Evolutionary conservation across 2,113 vertebrate species (phyloP).

Genomic region (Lonchura striata): DNA sequence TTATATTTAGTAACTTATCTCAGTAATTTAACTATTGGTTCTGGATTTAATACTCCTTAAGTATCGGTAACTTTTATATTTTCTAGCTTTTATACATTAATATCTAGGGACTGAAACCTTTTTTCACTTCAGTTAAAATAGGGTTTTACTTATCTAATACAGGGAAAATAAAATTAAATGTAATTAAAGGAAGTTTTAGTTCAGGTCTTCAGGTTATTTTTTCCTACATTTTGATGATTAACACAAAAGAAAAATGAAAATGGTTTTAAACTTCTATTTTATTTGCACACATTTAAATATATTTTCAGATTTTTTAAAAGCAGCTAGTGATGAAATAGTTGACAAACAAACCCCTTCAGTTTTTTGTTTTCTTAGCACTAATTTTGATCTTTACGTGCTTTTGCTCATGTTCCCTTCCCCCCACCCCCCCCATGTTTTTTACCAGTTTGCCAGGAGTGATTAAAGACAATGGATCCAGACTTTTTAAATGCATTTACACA

Average conservation of each 20-base stretch:
- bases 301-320: background rate
- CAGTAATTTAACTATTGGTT: background rate
- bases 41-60: background rate
- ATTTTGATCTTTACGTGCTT: background rate
- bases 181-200: background rate
- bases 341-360: rapidly evolving
- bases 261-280: background rate
- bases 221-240: background rate
- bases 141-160: background rate
- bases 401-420: background rate
- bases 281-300: background rate
- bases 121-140: background rate
- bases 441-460: background rate
- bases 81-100: background rate
- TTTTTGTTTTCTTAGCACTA: background rate
- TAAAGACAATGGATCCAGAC: constrained; percentile 58
- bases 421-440: background rate
- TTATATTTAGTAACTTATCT: background rate
- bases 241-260: background rate
- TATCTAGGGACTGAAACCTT: background rate
- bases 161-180: background rate
- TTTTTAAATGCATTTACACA: constrained; percentile 39
- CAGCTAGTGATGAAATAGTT: background rate
- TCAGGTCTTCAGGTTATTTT: background rate
- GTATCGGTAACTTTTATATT: background rate